Conservation (phyloP, 2,113 vertebrate species). For the Lota lota region DNA sequence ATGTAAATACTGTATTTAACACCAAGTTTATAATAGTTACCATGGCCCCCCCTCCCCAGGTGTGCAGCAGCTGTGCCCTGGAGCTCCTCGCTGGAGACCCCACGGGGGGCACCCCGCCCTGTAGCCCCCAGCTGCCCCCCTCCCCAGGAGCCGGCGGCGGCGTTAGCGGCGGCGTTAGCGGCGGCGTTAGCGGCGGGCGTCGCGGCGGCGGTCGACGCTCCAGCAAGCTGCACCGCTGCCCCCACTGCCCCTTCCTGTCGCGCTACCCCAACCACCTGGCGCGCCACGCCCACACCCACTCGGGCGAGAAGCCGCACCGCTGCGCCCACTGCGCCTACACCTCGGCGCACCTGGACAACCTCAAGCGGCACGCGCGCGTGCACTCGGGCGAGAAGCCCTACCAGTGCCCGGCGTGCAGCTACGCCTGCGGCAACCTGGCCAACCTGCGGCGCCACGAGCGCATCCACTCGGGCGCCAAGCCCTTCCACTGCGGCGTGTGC, state of each 20-base stretch:
- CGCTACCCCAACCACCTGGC: constrained; percentile 94
- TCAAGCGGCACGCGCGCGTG: constrained; percentile 90
- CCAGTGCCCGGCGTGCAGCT: constrained; percentile 86
- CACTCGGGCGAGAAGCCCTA: constrained; percentile 90
- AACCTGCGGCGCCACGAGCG: constrained; percentile 93
- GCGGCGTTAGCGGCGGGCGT: constrained; percentile 18
- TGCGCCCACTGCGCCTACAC: constrained; percentile 89
- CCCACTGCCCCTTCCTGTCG: constrained; percentile 87
- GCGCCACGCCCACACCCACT: constrained; percentile 93
- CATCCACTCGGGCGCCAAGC: constrained; percentile 94
- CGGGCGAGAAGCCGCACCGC: constrained; percentile 87
- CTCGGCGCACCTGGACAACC: constrained; percentile 94
- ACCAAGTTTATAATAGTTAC: no score
- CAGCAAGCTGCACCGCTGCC: constrained; percentile 84
- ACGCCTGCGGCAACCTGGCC: constrained; percentile 93
- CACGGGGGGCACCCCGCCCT: background rate
- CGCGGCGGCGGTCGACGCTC: background rate
- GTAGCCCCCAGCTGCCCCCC: constrained; percentile 1
- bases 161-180: background rate
- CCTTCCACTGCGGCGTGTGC: constrained; percentile 90
- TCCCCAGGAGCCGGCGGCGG: background rate
- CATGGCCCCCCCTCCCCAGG: constrained; percentile 38
- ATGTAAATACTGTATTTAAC: no score
- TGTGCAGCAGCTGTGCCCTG: constrained; percentile 81
- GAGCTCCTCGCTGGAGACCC: constrained; percentile 73